Base-by-base conservation (phyloP, 30 jellyfish, hydroid and myxozoan genomes). In the Morbakka virulenta region DNA sequence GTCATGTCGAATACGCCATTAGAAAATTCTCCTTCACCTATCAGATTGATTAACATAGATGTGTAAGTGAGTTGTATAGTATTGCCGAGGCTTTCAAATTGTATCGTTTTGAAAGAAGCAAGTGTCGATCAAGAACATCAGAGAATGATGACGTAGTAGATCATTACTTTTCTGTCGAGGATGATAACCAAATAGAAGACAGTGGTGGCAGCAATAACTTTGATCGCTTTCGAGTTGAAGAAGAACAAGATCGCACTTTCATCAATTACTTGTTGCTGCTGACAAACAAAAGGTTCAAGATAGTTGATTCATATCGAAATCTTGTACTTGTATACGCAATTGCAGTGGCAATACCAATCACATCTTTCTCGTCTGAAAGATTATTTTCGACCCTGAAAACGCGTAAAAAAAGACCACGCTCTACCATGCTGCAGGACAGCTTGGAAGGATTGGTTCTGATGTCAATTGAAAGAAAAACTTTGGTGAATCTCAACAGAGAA, bases 311-410 rank as follows among this genome's bases (percentile, higher is more conserved):
- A 27, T 74, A 23, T 74, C 77, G 63, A 2, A 74, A 24, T 25
- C 52, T 32, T 20, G 61, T 28, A 32, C 28, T 24, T 6, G 78
- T 53, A 9, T 74, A 74, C 62, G 61, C 85, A 28, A 74, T 50
- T 30, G 85, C 85, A 24, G 77, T 51, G 12, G 85, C 85, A 34
- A 47, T 71, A 12, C 83, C 83, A 1, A 29, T 71, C 25, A 71
- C 50, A 23, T 71, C 83, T 1, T 35, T 49, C 12, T 1, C 83
- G 50, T 72, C 83, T 35, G 83, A 71, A 29, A 48, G 83, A 14
- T 71, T 49, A n/a, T 47, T 71, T 29, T 29, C 62, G 22, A n/a
- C 62, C 13, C n/a, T 67, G 2, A 67, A 67, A 30, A 28, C 27
- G 25, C 48, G 35, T 71, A 71, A 71, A 48, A 31, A 41, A 41